Evolutionary conservation across 2,888 invertebrate species (phyloP).

Genomic region (Melitaea athalia): DNA sequence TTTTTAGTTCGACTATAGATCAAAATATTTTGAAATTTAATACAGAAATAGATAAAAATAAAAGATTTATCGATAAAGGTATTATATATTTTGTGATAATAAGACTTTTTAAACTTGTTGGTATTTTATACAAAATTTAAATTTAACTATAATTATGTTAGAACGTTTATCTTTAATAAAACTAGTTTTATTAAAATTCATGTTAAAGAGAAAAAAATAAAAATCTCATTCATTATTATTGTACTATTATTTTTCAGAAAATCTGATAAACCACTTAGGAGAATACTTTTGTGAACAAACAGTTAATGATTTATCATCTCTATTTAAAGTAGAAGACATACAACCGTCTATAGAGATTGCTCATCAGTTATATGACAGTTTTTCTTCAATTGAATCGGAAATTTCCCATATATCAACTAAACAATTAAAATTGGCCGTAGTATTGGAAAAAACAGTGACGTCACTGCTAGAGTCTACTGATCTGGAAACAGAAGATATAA

Average conservation of each 20-base stretch:
- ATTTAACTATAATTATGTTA: no score
- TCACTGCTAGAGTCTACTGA: slow-evolving; percentile 41
- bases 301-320: slow-evolving; percentile 4
- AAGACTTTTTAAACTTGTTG: no score
- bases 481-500: slow-evolving; percentile 41
- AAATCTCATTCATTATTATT: neutral
- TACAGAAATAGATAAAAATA: neutral
- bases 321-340: slow-evolving; percentile 3
- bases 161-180: no score
- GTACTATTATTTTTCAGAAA: slow-evolving; percentile 7
- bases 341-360: slow-evolving; percentile 17
- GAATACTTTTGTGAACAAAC: slow-evolving; percentile 11
- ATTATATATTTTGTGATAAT: neutral
- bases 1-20: neutral
- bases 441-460: slow-evolving; percentile 45
- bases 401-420: slow-evolving; percentile 36
- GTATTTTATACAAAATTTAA: no score
- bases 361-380: slow-evolving; percentile 16
- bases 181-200: no score
- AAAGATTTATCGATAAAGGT: neutral
- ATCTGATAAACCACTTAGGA: slow-evolving; percentile 2
- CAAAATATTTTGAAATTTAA: no score
- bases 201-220: no score
- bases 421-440: slow-evolving; percentile 42
- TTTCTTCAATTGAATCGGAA: slow-evolving; percentile 32